Base-by-base conservation (phyloP, 2,888 invertebrate genomes). In the Leistus spinibarbis region DNA sequence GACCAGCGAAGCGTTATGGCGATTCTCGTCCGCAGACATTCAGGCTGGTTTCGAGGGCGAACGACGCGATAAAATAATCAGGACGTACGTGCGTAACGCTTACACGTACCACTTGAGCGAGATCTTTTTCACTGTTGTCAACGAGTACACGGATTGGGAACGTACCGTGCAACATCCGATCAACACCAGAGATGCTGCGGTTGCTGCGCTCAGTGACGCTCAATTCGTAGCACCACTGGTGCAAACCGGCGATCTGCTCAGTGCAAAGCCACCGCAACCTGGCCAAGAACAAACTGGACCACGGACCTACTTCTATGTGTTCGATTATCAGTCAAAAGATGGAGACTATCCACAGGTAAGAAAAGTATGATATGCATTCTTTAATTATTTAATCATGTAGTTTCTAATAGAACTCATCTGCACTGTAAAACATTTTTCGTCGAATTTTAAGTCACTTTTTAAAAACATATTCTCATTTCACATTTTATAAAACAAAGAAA, bases 141-240 rank as follows among this genome's bases (percentile, higher is more conserved):
- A 98, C 85, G 98, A 98, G 83, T 99, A 99, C 87, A 98, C 98
- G 76, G 97, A 98, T 86, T 99, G 98, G 98, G 96, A 96, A 85
- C 89, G 93, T 85, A 95, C 95, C 81, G 94, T 95, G 27, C 90
- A 95, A 86, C 95, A 95, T 85, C 95, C 96, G 64, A 93, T 95
- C 80, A 95, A 95, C 82, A 94, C 95, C 5, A 89, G 95, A 77
- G 96, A 96, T 83, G 93, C 95, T 10, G 94, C 96, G 2, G 92
- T 98, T 76, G 94, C 96, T 56, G 95, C 98, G 4, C 86, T 99
- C 57, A 96, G 97, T 78, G 97, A 98, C 84, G 97, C 97, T 0
- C 95, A 96, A 83, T 97, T 95, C 83, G 95, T 97, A 53, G 97
- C 97, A 0, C 98, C 97, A 0, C 85, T 96, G 56, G 93, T 97